Evolutionary conservation across 2,113 vertebrate genomes (phyloP), one percentile per base, ranked within the genome.

Genomic region (Strigops habroptila): DNA sequence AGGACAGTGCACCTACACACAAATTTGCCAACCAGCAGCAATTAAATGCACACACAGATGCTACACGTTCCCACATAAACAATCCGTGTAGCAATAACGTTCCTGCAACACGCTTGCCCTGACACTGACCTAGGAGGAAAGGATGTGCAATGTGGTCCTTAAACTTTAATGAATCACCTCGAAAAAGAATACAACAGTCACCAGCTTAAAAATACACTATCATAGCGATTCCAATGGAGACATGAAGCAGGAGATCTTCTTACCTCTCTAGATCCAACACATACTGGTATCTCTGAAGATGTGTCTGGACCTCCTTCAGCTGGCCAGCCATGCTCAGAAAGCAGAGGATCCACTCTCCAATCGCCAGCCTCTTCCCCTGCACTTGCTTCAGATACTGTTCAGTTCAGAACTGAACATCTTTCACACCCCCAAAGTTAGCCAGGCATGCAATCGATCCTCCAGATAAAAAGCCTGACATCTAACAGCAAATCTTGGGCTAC

Each of bases 1-100:
- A 85, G 23, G 46, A 67, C n/a, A 90, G 63, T 0, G 0, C 8
- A 41, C 12, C 25, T 12, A 51, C 33, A 18, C 4, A 12, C 31
- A 41, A 5, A 71, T 64, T n/a, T 39, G n/a, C 35, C 79, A 82
- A 43, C 28, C 62, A 51, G 28, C 51, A 85, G 70, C 67, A 75
- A 12, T 14, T 71, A 46, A 79, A 82, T 8, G 51, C 35, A 39
- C 43, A 41, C 6, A 10, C 5, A 35, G 41, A 12, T 83, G 64
- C 87, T 74, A 64, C 43, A 41, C 11, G 23, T 90, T 91, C 70
- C 74, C 91, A 93, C 65, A 75, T 93, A 78, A 90, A 94, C 87
- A 91, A 94, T 82, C 31, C 62, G 86, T 30, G 52, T 5, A 80
- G 55, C 52, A 90, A 90, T 35, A 27, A 85, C 39, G 65, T 19